Evolutionary conservation across 2,113 vertebrate species (phyloP).

Genomic region (Eulacestoma nigropectus): DNA sequence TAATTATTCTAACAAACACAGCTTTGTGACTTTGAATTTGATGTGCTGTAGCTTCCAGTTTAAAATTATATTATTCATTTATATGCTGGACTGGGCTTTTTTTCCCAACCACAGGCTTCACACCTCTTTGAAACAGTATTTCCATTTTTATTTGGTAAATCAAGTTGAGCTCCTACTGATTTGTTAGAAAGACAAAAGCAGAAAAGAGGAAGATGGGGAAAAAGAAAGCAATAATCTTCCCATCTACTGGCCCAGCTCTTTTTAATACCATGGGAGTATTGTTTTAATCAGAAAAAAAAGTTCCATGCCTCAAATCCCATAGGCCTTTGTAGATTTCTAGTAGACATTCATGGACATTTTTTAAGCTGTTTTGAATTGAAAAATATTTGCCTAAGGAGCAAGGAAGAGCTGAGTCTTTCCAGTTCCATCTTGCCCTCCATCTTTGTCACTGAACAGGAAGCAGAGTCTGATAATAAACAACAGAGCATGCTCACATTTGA

Average conservation of each 20-base stretch:
- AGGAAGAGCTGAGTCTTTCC: not conserved
- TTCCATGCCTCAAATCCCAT: not conserved
- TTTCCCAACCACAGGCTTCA: not conserved
- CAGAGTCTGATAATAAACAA: not conserved
- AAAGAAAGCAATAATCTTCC: not conserved
- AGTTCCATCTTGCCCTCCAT: not conserved
- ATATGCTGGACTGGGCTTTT: not conserved
- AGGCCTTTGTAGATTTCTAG: not conserved
- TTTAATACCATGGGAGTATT: not conserved
- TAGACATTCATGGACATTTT: not conserved
- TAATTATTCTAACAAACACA: not conserved
- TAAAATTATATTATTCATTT: not conserved
- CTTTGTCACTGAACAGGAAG: not conserved
- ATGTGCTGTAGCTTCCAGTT: not conserved
- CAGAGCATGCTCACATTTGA: not conserved
- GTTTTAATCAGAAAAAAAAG: not conserved
- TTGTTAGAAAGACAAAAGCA: not conserved
- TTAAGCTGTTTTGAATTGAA: not conserved
- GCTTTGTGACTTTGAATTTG: not conserved
- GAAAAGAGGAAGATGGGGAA: not conserved
- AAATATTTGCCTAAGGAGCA: not conserved
- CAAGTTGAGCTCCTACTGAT: not conserved
- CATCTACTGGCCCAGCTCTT: not conserved
- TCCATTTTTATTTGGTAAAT: not conserved
- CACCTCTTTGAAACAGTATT: not conserved